Evolutionary conservation across 1,140 invertebrate genomes (phyloP).

Genomic region (Ladona fulva): DNA sequence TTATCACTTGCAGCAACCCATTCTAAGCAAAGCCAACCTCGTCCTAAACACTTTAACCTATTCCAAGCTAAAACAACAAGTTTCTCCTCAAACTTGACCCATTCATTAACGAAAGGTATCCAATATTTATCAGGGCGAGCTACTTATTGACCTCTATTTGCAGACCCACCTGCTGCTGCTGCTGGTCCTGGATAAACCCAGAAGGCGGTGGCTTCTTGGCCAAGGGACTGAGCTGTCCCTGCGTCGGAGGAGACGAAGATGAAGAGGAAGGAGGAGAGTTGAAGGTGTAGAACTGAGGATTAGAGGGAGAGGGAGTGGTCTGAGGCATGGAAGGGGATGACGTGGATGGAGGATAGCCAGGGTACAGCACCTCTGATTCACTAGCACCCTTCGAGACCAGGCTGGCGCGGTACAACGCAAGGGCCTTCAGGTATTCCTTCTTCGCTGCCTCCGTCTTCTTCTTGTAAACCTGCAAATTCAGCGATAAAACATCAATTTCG

Average conservation of each 20-base stretch:
- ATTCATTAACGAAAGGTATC: too few species aligned
- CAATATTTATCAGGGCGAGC: too few species aligned
- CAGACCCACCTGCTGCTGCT: neutral
- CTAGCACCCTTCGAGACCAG: conserved; percentile 62
- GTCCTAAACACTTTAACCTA: too few species aligned
- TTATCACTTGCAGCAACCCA: too few species aligned
- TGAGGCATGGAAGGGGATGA: neutral
- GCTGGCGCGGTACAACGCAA: conserved; percentile 87
- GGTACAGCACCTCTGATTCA: neutral
- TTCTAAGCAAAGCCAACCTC: too few species aligned
- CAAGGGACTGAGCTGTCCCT: neutral
- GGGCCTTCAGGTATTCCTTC: conserved; percentile 90
- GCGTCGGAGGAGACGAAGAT: neutral
- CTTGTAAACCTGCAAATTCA: conserved; percentile 87
- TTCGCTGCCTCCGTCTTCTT: conserved; percentile 94
- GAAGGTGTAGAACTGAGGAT: neutral
- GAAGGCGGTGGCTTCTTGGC: neutral
- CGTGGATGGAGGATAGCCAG: neutral
- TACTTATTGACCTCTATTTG: too few species aligned
- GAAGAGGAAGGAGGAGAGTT: neutral
- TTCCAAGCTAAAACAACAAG: too few species aligned
- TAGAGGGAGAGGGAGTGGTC: neutral
- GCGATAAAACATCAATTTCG: too few species aligned
- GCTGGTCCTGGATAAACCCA: neutral
- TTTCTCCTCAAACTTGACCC: too few species aligned